These are phyloP conservation scores for Phymorhynchus buccinoides DNA, from an alignment of 1,140 invertebrate species.

Conservation along the genomic window DNA sequence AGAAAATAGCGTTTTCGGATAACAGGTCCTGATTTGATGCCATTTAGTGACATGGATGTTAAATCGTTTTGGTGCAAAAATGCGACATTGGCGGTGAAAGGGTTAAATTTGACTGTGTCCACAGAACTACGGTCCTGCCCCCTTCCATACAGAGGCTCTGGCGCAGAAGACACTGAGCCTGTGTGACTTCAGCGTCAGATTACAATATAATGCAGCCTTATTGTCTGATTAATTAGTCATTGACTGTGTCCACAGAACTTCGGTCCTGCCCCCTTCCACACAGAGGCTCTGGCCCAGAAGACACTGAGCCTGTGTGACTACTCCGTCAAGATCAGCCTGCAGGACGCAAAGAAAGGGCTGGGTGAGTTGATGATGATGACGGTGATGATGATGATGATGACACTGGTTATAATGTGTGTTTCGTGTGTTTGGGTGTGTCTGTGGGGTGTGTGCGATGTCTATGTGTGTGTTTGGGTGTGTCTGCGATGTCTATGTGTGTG, in stretches of 20 bases:
- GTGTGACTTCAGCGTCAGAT: too few relatives aligned
- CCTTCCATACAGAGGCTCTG: too few relatives aligned
- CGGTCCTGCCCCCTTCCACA: conserved; percentile 87
- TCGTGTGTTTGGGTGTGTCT: neutral
- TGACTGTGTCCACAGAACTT: conserved; percentile 3
- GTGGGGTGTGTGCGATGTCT: neutral
- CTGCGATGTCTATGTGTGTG: neutral
- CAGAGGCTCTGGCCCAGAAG: conserved; percentile 85
- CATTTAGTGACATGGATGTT: too few relatives aligned
- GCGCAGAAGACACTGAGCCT: too few relatives aligned
- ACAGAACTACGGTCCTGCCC: too few relatives aligned
- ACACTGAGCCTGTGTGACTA: conserved; percentile 90
- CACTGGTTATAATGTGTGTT: neutral
- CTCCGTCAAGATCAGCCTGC: conserved; percentile 73
- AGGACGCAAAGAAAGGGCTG: neutral
- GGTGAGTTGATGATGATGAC: neutral
- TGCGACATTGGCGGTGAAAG: too few relatives aligned
- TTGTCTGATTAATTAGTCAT: too few relatives aligned
- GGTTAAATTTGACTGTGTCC: too few relatives aligned
- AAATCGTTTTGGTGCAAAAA: neutral
- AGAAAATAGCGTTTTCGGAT: too few relatives aligned
- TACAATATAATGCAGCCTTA: too few relatives aligned
- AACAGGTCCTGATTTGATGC: too few relatives aligned
- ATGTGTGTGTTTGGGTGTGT: too few relatives aligned
- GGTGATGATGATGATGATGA: neutral